phyloP scores from a whole-genome alignment of 2,113 vertebrate genomes.

The Orientallactaga bullata region DNA sequence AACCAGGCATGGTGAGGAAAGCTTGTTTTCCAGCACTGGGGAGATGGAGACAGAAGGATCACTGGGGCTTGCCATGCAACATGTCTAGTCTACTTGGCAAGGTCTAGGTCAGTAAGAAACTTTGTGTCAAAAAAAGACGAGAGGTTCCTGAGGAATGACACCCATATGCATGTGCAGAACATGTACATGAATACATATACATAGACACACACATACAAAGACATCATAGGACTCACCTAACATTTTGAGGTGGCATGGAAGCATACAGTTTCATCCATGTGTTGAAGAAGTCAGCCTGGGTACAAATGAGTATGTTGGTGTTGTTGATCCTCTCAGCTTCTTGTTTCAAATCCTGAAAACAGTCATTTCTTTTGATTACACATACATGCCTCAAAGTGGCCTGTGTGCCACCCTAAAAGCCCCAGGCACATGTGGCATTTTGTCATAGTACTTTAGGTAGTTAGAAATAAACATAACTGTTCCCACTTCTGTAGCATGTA shows the following conservation, averaged over 20 bases:
- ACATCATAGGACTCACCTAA: conserved; percentile 87
- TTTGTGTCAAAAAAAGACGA: too few species aligned
- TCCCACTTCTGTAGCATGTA: conserved; percentile 36
- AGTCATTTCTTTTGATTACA: conserved; percentile 64
- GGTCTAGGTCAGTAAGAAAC: too few species aligned
- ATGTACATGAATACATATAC: too few species aligned
- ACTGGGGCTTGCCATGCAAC: too few species aligned
- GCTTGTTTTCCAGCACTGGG: too few species aligned
- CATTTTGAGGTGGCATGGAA: conserved; percentile 95
- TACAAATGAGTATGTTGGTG: conserved; percentile 97
- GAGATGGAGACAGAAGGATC: too few species aligned
- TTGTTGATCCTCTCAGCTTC: conserved; percentile 93
- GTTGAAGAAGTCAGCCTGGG: conserved; percentile 97
- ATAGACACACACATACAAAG: neutral
- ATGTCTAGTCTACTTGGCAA: too few species aligned
- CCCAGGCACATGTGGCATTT: conserved; percentile 8
- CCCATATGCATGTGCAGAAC: too few species aligned
- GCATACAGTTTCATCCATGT: conserved; percentile 97
- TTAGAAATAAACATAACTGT: conserved; percentile 30
- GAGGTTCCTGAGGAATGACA: too few species aligned
- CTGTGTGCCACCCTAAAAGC: too few species aligned
- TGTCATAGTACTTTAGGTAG: conserved; percentile 40
- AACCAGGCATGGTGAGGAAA: too few species aligned
- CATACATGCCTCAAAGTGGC: conserved; percentile 34
- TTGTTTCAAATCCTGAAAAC: conserved; percentile 91